A percentile compares a stretch with the other conserved stretches of the same genome.
These are phyloP conservation scores for Onychomys arenicola DNA, from an alignment of 2,797 vertebrate genomes.

Conservation along the genomic window DNA sequence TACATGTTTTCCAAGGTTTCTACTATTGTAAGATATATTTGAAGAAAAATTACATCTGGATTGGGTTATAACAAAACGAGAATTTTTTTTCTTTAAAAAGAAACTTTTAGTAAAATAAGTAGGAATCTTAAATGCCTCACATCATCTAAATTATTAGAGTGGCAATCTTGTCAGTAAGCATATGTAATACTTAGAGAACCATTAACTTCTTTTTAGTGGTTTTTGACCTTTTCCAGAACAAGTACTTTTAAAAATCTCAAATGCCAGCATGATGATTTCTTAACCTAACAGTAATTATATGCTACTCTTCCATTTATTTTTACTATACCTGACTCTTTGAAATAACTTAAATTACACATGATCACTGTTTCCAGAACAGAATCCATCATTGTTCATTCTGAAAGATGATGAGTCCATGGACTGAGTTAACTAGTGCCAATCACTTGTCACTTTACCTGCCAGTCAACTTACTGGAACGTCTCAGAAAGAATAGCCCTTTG, in stretches of 20 bases:
- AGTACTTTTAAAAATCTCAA: slow-evolving; percentile 84
- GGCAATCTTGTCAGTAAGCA: slow-evolving; percentile 81
- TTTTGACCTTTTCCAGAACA: slow-evolving; percentile 87
- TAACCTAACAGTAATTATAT: slow-evolving; percentile 80
- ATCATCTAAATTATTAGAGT: slow-evolving; percentile 82
- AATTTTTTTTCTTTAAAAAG: neutral
- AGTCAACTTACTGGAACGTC: neutral
- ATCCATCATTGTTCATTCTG: neutral
- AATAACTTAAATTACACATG: slow-evolving; percentile 44
- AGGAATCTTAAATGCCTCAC: slow-evolving; percentile 73
- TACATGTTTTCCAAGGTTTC: neutral
- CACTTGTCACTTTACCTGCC: neutral
- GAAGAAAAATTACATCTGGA: slow-evolving; percentile 11
- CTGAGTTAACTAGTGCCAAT: neutral
- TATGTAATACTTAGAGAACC: slow-evolving; percentile 81
- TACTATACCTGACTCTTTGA: slow-evolving; percentile 69
- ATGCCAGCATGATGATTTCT: slow-evolving; percentile 84
- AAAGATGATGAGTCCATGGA: neutral
- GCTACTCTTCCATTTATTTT: slow-evolving; percentile 66
- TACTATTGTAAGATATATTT: neutral
- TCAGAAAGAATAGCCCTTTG: neutral
- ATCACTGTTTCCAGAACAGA: slow-evolving; percentile 63
- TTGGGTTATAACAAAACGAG: slow-evolving; percentile 40
- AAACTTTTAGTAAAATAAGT: slow-evolving; percentile 61
- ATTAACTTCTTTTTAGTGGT: slow-evolving; percentile 84